phyloP scores from a whole-genome alignment of 2,113 vertebrate genomes.

The Xiphorhynchus elegans region DNA sequence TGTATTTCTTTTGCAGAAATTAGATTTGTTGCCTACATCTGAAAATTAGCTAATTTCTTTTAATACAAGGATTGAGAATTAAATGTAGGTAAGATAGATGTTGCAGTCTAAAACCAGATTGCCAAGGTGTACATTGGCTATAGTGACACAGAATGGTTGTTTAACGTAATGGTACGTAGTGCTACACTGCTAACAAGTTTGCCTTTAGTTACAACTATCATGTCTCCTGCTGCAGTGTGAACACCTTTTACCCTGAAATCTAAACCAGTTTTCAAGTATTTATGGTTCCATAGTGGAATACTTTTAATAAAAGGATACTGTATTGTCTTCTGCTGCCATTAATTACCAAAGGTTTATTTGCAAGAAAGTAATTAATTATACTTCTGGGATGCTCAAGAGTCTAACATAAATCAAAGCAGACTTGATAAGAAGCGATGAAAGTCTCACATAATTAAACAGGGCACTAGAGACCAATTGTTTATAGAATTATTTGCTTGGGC shows the following conservation, averaged over 20 bases:
- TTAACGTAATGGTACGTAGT: constrained; percentile 1
- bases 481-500: constrained; percentile 93
- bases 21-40: not conserved
- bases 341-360: constrained; percentile 92
- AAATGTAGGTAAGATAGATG: constrained; percentile 13
- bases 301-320: constrained; percentile 72
- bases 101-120: constrained; percentile 19
- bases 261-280: constrained; percentile 35
- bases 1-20: not conserved
- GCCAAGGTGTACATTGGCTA: not conserved
- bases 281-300: constrained; percentile 12
- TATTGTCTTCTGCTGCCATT: constrained; percentile 78
- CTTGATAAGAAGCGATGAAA: constrained; percentile 95
- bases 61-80: constrained; percentile 31
- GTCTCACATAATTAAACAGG: constrained; percentile 97
- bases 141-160: not conserved
- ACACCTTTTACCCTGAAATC: not conserved
- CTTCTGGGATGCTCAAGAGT: constrained; percentile 94
- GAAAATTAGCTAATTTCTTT: constrained; percentile 46
- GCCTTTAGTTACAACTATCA: constrained; percentile 16
- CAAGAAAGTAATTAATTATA: constrained; percentile 97
- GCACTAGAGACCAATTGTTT: constrained; percentile 99
- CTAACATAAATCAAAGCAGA: constrained; percentile 94
- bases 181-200: not conserved
- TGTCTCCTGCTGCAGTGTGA: not conserved